Conservation (phyloP, 2,888 invertebrate genomes). For the Venustoraphidia nigricollis region DNA sequence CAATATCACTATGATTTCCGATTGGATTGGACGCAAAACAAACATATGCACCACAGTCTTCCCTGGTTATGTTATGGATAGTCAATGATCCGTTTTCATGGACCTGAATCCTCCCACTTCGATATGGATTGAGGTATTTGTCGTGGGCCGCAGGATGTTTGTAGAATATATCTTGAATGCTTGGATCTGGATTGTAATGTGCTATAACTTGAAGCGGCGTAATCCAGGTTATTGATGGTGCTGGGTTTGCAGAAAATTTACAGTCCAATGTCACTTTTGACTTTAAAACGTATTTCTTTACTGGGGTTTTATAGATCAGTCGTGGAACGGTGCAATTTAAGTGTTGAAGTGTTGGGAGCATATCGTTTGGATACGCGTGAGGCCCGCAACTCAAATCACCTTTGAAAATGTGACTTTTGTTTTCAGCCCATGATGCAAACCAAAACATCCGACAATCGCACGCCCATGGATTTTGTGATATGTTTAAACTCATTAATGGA, state of each 20-base stretch:
- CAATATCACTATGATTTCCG: conserved; percentile 59
- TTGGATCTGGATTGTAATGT: conserved; percentile 64
- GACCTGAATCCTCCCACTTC: conserved; percentile 37
- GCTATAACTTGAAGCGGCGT: conserved; percentile 57
- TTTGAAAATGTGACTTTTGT: conserved; percentile 31
- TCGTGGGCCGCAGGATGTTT: conserved; percentile 50
- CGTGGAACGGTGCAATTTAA: conserved; percentile 54
- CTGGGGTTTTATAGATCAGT: conserved; percentile 42
- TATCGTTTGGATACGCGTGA: conserved; percentile 49
- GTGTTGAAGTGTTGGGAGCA: conserved; percentile 51
- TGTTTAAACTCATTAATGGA: conserved; percentile 44
- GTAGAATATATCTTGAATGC: conserved; percentile 45
- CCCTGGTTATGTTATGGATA: conserved; percentile 52
- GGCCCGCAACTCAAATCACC: conserved; percentile 49
- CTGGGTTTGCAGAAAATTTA: conserved; percentile 57
- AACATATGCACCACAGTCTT: conserved; percentile 72
- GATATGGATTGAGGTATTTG: conserved; percentile 30
- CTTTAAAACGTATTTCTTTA: conserved; percentile 44
- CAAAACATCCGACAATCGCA: conserved; percentile 79
- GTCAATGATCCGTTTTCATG: conserved; percentile 65
- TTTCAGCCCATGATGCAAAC: conserved; percentile 49
- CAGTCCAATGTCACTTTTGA: conserved; percentile 61
- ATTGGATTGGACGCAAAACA: conserved; percentile 77
- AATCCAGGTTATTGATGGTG: conserved; percentile 73
- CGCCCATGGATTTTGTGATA: conserved; percentile 64